Base-by-base conservation (phyloP, 2,797 vertebrate genomes). In the Pempheris klunzingeri region DNA sequence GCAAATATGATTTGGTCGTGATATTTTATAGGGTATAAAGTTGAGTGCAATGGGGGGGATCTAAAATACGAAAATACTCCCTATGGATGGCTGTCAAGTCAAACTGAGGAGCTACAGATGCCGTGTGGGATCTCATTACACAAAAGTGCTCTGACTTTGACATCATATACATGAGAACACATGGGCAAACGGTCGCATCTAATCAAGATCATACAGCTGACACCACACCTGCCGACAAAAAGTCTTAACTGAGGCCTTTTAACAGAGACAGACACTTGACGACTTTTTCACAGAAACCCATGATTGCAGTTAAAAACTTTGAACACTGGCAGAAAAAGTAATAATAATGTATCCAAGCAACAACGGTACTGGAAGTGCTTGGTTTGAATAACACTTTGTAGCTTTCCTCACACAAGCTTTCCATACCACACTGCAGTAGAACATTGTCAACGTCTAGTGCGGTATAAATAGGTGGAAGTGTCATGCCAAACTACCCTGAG, bases 41-140 rank as follows among this genome's bases (percentile, higher is more conserved):
- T 50, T 76, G 17, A 71, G 60, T 13, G 17, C 18, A 24, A 8
- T 10, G 39, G n/a, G 34, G 38, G 10, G 7, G n/a, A n/a, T n/a
- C n/a, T n/a, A n/a, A n/a, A n/a, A n/a, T n/a, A n/a, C n/a, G n/a
- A 64, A 86, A 82, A 74, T 73, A 24, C 18, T 87, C 76, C 80
- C 85, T 65, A 41, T 43, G 61, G 78, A 61, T 53, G 65, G 20
- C 66, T 63, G 75, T 72, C 60, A 67, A 68, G 72, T 74, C 65
- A 64, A 26, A 72, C 66, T 80, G 62, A 84, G 80, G 74, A 75
- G 69, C 83, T 83, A 65, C 81, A 88, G 81, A 88, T 91, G 90
- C 89, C 60, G 41, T 47, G 57, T 43, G 64, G 86, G 87, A 83
- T 93, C 88, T 89, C 46, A 85, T 93, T 92, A 92, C 84, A 80